Base-by-base conservation (phyloP, 2,888 invertebrate genomes). In the Bedellia somnulentella region DNA sequence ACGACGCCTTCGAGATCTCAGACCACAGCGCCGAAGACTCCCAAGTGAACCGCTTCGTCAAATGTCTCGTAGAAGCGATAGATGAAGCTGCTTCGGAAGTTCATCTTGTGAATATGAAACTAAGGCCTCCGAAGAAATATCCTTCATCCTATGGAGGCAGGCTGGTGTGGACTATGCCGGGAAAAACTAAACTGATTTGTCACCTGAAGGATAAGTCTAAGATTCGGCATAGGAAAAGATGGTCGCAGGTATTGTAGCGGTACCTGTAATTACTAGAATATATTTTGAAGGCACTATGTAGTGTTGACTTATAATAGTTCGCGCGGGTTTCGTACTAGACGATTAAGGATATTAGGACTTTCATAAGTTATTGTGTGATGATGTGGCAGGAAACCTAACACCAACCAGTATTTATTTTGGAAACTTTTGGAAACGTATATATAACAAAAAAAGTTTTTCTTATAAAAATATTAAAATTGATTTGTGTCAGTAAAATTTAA, bases 131-230 rank as follows among this genome's bases (percentile, higher is more conserved):
- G 0, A 76, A 81, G 41, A 89, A 89, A 49, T 84, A 81, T 41
- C 85, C 86, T 1, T 89, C 91, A 0, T 92, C 93, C 0, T 93
- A 93, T 39, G 93, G 93, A 0, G 94, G 94, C 0, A 80, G 88
- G 13, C 60, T 95, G 23, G 83, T 86, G 1, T 93, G 92, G 89
- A 84, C 78, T 0, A 58, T 95, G 32, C 93, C 93, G 0, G 93
- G 93, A 0, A 86, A 87, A 44, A 92, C 89, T 13, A 85, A 86
- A 54, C 71, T 95, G 63, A 83, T 89, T 38, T 89, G 87, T 5
- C 94, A 95, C 56, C 68, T 95, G 34, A 95, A 95, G 55, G 93
- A 95, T 57, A 92, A 91, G 50, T 80, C 83, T 12, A 89, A 89
- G 55, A 93, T 95, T 30, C 79, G 94, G 18, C 87, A 91, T 47